These are phyloP conservation scores for Lamellibrachia luymesi DNA, from an alignment of 1,140 invertebrate genomes.

Conservation along the genomic window DNA sequence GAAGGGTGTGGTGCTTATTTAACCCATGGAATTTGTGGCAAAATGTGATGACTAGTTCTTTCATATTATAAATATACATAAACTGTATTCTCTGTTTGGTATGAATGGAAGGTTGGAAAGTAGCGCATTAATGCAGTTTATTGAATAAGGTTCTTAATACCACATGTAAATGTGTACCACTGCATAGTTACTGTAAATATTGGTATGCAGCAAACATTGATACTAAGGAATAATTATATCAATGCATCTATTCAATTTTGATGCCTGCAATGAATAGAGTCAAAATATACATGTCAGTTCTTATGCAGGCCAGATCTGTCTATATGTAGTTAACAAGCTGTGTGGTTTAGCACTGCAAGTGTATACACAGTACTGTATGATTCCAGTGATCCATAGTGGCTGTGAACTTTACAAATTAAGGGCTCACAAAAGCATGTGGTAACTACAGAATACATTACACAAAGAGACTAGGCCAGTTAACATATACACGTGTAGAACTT, in stretches of 20 bases:
- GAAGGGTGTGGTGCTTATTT: not conserved
- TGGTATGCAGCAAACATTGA: not conserved
- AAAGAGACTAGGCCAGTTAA: no score
- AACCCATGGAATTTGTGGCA: not conserved
- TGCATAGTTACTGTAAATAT: not conserved
- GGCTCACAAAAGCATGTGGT: no score
- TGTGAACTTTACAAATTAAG: no score
- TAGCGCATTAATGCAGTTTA: not conserved
- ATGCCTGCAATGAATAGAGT: not conserved
- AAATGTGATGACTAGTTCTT: not conserved
- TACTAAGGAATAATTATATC: not conserved
- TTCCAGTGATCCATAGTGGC: no score
- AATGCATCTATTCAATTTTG: not conserved
- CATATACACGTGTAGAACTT: no score
- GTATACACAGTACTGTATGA: no score
- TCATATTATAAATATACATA: not conserved
- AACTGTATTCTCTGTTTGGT: not conserved
- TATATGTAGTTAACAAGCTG: not conserved
- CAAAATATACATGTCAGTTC: not conserved
- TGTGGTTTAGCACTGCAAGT: not conserved
- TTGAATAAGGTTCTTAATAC: not conserved
- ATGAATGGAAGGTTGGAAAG: not conserved
- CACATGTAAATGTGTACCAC: not conserved
- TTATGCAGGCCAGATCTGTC: not conserved
- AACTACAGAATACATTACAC: no score